Base-by-base conservation (phyloP, 2,888 invertebrate genomes). In the Coelinius sp. region DNA sequence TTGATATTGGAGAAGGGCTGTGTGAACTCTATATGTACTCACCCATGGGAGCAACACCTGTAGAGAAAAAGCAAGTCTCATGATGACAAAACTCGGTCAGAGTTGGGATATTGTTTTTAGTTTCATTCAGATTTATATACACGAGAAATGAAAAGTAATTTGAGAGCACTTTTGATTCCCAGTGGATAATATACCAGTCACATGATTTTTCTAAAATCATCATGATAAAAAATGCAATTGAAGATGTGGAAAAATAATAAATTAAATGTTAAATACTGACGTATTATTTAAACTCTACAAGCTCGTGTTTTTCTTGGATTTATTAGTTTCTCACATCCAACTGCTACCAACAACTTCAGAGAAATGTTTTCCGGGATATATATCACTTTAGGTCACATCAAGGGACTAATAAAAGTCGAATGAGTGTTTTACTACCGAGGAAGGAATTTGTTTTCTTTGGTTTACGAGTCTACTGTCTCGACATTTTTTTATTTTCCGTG, bases 381-480 rank as follows among this genome's bases (percentile, higher is more conserved):
- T 63, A 41, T 35, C 65, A 31, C 22, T 53, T 27, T 27, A 22
- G 31, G 64, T 31, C 24, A 38, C 71, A 67, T 71, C 72, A 53
- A 52, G 67, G 46, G 70, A 35, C 65, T 71, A 73, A 77, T 80
- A 79, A 81, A 80, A 78, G 76, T 80, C 78, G 74, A 76, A 79
- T 77, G 78, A 78, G 81, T 79, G 74, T 79, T 81, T 81, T 81
- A 79, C 76, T 73, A 70, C 78, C 69, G 69, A 62, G 67, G 69
- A 56, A 77, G 75, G 76, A 78, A 79, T 79, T 79, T 79, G 77
- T 77, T 77, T 75, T 75, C 76, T 73, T 56, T 63, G 68, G 74
- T 80, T 80, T 77, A 80, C 75, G 76, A 78, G 64, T 68, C 41
- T 71, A 70, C 38, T 46, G 52, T 46, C 66, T 68, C 49, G 64